Percentiles rank a stretch among this genome's conserved stretches.
phyloP scores from a whole-genome alignment of 2,113 vertebrate species.

The Sminthopsis crassicaudata region DNA sequence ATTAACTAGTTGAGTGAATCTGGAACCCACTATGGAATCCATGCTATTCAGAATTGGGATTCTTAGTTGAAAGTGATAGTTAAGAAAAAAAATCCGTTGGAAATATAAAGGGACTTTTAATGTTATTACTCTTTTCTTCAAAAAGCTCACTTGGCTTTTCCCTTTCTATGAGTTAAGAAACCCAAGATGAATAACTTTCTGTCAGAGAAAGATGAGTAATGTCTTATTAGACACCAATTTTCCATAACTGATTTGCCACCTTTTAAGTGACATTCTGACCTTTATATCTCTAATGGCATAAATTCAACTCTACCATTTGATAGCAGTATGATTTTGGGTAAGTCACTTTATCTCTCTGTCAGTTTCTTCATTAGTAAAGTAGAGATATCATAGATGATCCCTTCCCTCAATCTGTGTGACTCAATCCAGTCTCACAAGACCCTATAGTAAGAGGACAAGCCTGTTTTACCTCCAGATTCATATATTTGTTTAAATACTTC shows the following conservation, averaged over 20 bases:
- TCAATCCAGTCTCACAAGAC: background rate
- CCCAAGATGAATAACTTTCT: background rate
- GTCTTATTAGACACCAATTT: background rate
- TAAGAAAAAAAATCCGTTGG: background rate
- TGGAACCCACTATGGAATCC: background rate
- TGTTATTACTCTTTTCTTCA: background rate
- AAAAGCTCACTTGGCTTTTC: background rate
- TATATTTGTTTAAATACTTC: background rate
- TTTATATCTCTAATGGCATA: background rate
- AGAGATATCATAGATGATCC: background rate
- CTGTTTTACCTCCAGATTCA: background rate
- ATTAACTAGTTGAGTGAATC: background rate
- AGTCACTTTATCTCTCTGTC: background rate
- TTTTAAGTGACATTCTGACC: background rate
- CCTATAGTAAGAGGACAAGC: background rate
- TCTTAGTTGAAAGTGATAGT: background rate
- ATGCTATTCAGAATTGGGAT: background rate
- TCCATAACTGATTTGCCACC: background rate
- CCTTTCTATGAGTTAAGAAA: background rate
- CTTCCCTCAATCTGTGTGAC: background rate
- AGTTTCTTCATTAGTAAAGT: background rate
- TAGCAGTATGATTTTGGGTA: background rate
- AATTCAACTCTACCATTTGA: background rate
- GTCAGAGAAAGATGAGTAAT: background rate
- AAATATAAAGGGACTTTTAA: background rate